Evolutionary conservation across 2,113 vertebrate species (phyloP).

Genomic region (Ophiodon elongatus): DNA sequence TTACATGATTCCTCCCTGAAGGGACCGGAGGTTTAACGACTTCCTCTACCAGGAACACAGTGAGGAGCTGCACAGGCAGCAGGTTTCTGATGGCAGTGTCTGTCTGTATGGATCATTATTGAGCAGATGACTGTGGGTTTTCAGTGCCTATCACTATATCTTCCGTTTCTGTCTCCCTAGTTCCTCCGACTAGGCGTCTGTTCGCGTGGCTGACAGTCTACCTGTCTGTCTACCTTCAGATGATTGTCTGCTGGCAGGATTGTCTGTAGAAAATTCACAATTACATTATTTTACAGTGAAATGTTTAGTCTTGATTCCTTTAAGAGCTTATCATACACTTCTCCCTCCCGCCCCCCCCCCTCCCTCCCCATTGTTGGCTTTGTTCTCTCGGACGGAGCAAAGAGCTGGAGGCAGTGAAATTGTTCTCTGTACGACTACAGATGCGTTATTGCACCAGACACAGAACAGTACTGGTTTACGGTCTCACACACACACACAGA

Average conservation of each 20-base stretch:
- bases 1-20: constrained; percentile 41
- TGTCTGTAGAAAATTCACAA: constrained; percentile 70
- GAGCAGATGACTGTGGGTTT: constrained; percentile 37
- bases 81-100: constrained; percentile 53
- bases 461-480: constrained; percentile 63
- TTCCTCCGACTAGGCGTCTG: constrained; percentile 18
- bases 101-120: constrained; percentile 35
- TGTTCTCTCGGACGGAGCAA: constrained; percentile 20
- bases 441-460: constrained; percentile 83
- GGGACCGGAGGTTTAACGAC: constrained; percentile 43
- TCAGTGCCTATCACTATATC: constrained; percentile 24
- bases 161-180: constrained; percentile 4
- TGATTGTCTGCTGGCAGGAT: constrained; percentile 78
- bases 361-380: not conserved
- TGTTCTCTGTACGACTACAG: constrained; percentile 68
- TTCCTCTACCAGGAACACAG: constrained; percentile 60
- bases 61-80: constrained; percentile 49
- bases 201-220: constrained; percentile 29
- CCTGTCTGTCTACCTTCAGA: constrained; percentile 15
- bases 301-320: constrained; percentile 32
- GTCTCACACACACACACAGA: constrained; percentile 44
- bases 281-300: constrained; percentile 47
- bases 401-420: constrained; percentile 48
- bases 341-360: not conserved
- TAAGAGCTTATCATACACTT: constrained; percentile 46